These are phyloP conservation scores for Doryteuthis pealeii DNA, from an alignment of 1,140 invertebrate species.

Conservation along the genomic window DNA sequence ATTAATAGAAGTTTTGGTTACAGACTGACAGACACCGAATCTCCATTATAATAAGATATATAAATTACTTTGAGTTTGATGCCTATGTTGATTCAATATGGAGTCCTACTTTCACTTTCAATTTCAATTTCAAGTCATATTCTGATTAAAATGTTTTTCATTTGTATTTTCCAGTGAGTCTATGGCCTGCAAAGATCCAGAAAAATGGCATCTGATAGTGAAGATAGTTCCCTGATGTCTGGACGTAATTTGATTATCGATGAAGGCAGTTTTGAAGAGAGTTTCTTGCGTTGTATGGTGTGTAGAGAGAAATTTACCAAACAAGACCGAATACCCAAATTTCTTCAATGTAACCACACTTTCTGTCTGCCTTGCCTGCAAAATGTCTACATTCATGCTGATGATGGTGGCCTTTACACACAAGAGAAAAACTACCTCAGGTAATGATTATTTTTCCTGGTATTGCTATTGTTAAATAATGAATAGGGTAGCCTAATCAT, in stretches of 20 bases:
- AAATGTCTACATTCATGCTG: conserved; percentile 47
- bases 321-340: conserved; percentile 41
- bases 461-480: too few relatives aligned
- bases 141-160: too few relatives aligned
- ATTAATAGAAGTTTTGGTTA: too few relatives aligned
- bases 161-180: too few relatives aligned
- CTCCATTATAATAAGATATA: too few relatives aligned
- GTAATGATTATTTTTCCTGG: background rate
- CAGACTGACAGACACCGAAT: too few relatives aligned
- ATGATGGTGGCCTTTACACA: conserved; percentile 31
- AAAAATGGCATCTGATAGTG: background rate
- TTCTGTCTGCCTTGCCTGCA: conserved; percentile 47
- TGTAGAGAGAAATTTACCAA: conserved; percentile 49
- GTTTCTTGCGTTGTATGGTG: conserved; percentile 50
- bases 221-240: background rate
- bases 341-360: conserved; percentile 52
- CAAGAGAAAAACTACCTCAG: conserved; percentile 1
- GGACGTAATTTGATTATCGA: conserved; percentile 46
- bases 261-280: conserved; percentile 50
- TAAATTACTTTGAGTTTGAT: too few relatives aligned
- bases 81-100: too few relatives aligned
- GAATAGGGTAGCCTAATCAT: too few relatives aligned
- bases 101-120: too few relatives aligned
- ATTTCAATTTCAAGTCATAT: too few relatives aligned
- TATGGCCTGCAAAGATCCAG: too few relatives aligned